These are phyloP conservation scores for Charina bottae DNA, from an alignment of 2,113 vertebrate genomes.

Conservation along the genomic window DNA sequence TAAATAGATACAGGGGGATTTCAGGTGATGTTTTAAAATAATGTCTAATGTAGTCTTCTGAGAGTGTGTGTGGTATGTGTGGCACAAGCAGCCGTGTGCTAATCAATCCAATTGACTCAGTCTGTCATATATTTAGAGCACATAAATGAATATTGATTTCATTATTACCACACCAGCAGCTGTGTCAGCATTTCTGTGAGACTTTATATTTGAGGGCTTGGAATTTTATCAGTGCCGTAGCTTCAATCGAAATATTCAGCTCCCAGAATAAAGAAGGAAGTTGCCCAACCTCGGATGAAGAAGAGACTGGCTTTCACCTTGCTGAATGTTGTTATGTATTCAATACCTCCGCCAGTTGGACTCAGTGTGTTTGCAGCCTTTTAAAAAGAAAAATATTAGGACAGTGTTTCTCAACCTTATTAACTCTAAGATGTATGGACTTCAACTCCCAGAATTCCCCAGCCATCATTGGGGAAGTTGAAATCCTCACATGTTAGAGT, in stretches of 20 bases:
- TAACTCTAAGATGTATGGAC: not conserved
- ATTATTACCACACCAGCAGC: conserved; percentile 43
- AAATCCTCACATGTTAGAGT: too few species aligned
- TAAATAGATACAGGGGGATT: conserved; percentile 28
- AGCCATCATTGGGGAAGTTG: not conserved
- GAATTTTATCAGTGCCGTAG: conserved; percentile 10
- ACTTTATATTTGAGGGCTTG: conserved; percentile 21
- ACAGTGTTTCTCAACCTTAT: not conserved
- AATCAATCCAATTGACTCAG: conserved; percentile 49
- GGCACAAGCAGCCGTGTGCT: conserved; percentile 26
- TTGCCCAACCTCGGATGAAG: not conserved
- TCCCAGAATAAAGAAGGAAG: conserved; percentile 8
- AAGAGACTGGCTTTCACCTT: not conserved
- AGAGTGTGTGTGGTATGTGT: conserved; percentile 37
- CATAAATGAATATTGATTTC: conserved; percentile 62
- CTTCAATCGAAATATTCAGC: conserved; percentile 35
- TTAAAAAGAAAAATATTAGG: not conserved
- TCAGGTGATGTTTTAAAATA: conserved; percentile 32
- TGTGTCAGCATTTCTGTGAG: conserved; percentile 41
- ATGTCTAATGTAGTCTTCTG: conserved; percentile 47
- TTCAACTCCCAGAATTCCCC: not conserved
- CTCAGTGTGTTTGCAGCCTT: not conserved
- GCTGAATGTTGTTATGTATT: not conserved
- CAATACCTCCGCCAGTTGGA: not conserved
- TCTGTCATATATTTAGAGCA: conserved; percentile 58